Evolutionary conservation across 2,797 vertebrate species (phyloP).

Genomic region (Spinibarbus caldwelli): DNA sequence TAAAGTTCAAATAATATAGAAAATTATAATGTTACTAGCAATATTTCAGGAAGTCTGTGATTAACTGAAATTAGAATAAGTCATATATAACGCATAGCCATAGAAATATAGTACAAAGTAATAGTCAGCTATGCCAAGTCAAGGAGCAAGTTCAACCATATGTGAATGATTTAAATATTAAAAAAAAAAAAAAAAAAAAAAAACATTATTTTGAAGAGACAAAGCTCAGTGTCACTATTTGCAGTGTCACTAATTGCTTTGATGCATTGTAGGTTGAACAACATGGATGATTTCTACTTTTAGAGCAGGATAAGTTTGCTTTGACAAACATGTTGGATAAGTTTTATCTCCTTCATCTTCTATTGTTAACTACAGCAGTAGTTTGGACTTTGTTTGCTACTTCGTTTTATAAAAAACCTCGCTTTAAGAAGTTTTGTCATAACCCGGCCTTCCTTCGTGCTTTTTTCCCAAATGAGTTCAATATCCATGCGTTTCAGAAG

Average conservation of each 20-base stretch:
- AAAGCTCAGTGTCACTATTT: background rate
- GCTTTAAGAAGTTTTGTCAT: constrained; percentile 53
- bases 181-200: no score
- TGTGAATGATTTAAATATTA: background rate
- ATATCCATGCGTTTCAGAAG: constrained; percentile 45
- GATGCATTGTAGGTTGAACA: no score
- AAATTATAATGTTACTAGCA: background rate
- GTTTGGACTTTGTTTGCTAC: constrained; percentile 38
- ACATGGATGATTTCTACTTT: background rate
- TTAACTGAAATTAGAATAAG: background rate
- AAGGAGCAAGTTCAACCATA: background rate
- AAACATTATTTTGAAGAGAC: background rate
- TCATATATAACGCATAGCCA: background rate
- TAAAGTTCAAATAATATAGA: background rate
- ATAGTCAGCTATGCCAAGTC: background rate
- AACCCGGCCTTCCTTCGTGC: constrained; percentile 29
- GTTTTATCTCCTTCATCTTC: background rate
- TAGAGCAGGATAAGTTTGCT: background rate
- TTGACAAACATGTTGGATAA: background rate
- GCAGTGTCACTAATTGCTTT: no score
- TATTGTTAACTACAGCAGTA: constrained; percentile 19
- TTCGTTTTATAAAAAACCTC: background rate
- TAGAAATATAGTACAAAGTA: background rate
- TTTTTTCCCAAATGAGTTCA: constrained; percentile 32
- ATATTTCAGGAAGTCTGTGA: background rate